Base-by-base conservation (phyloP, 1,140 invertebrate genomes). In the Zaprionus inermis region DNA sequence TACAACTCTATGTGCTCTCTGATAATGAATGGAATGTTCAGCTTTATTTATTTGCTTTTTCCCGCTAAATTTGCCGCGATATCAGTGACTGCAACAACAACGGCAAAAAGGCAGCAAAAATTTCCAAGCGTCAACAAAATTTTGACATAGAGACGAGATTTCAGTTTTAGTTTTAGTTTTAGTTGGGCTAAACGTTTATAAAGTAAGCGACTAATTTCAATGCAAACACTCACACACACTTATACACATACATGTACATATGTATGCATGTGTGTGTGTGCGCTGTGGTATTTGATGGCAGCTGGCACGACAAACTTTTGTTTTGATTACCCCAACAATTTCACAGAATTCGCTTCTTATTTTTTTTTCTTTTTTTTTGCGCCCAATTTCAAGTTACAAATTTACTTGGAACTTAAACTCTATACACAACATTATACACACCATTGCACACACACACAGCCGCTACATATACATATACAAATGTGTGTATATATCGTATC, bases 11-110 rank as follows among this genome's bases (percentile, higher is more conserved):
- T n/a, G 38, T 30, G 51, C 20, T 24, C 60, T 69, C 54, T 74
- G 72, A 74, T 74, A 74, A 74, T 74, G 66, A 63, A 74, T 58
- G 67, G 72, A 74, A 74, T 74, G 24, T 74, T 74, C 56, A 55
- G 36, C 60, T 68, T 57, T 67, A 28, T n/a, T 12, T 46, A 28
- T 28, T 28, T 28, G 24, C 24, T 54, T 60, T 68, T 71, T 75
- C 67, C 57, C 68, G 68, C 68, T 75, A 75, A 75, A 63, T 75
- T 71, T 65, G 41, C 60, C 51, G 55, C 56, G 72, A 74, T 69
- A 74, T 41, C 72, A 74, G 52, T 61, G 36, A 32, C 20, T 32
- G 30, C 34, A 52, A 54, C 30, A 41, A 30, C 46, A 54, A 24
- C 41, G 61, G 12, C 24, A 41, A 32, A 9, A 60, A 52, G 22